A percentile compares a stretch with the other conserved stretches of the same genome.
Conservation (phyloP, 2,797 vertebrate genomes). For the Gambusia yucatana region DNA sequence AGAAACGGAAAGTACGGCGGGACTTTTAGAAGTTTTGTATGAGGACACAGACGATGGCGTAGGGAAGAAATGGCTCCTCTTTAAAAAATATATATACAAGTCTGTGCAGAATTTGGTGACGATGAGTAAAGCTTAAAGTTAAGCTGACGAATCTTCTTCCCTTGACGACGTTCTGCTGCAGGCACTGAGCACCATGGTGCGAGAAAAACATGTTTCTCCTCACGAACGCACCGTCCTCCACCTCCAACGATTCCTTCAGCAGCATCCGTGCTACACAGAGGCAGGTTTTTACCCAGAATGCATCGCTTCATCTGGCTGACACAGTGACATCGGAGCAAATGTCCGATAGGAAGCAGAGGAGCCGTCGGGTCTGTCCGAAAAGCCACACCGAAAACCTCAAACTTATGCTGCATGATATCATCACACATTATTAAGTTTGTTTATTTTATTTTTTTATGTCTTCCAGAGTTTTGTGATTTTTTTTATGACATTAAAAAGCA, state of each 20-base stretch:
- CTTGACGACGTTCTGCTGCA: slow-evolving; percentile 55
- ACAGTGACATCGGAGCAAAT: slow-evolving; percentile 57
- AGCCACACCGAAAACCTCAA: background rate
- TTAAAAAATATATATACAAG: slow-evolving; percentile 60
- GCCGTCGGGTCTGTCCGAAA: slow-evolving; percentile 9
- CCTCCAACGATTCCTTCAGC: slow-evolving; percentile 1
- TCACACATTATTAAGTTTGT: background rate
- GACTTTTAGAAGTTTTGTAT: slow-evolving; percentile 26
- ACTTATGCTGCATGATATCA: background rate
- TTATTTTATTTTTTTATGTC: background rate
- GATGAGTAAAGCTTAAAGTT: slow-evolving; percentile 77
- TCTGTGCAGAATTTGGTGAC: slow-evolving; percentile 45
- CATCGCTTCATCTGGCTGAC: slow-evolving; percentile 55
- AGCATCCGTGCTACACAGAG: slow-evolving; percentile 70
- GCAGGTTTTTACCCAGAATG: slow-evolving; percentile 49
- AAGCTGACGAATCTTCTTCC: slow-evolving; percentile 30
- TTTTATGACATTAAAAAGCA: no score
- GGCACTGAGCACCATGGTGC: slow-evolving; percentile 72
- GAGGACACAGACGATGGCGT: no score
- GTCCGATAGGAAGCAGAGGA: slow-evolving; percentile 16
- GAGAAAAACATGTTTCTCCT: slow-evolving; percentile 15
- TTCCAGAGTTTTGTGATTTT: background rate
- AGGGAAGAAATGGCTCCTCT: slow-evolving; percentile 10
- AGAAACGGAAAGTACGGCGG: slow-evolving; percentile 42
- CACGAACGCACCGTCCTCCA: slow-evolving; percentile 24